Conservation (phyloP, 2,888 invertebrate species). For the Conchocele bisecta region DNA sequence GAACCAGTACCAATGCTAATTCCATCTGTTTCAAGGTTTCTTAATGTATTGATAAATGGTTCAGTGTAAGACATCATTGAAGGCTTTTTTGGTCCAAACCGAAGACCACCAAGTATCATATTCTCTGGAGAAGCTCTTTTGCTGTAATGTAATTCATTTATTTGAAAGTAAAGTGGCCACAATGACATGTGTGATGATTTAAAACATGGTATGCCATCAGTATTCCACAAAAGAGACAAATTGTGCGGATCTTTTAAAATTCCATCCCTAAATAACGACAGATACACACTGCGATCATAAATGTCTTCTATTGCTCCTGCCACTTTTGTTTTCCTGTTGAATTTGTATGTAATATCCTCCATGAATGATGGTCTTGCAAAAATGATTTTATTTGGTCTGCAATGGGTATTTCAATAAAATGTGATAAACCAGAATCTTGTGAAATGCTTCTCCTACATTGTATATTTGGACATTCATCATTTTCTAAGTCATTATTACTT, state of each 20-base stretch:
- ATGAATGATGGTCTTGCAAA: neutral
- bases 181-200: slow-evolving; percentile 44
- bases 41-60: slow-evolving; percentile 15
- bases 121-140: slow-evolving; percentile 27
- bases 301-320: neutral
- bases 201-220: slow-evolving; percentile 43
- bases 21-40: slow-evolving; percentile 31
- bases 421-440: no score
- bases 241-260: neutral
- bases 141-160: slow-evolving; percentile 37
- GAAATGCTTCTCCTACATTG: no score
- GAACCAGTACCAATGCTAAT: neutral
- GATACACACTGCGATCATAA: neutral
- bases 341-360: neutral
- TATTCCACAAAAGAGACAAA: slow-evolving; percentile 18
- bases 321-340: neutral
- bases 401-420: slow-evolving; percentile 1
- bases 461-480: no score
- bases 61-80: slow-evolving; percentile 23
- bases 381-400: neutral
- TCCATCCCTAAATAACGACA: neutral
- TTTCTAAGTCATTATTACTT: no score
- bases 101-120: slow-evolving; percentile 40
- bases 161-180: slow-evolving; percentile 36
- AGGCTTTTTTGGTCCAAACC: slow-evolving; percentile 41